phyloP scores from a whole-genome alignment of 2,888 invertebrate genomes.

The Lasioglossum pauxillum region DNA sequence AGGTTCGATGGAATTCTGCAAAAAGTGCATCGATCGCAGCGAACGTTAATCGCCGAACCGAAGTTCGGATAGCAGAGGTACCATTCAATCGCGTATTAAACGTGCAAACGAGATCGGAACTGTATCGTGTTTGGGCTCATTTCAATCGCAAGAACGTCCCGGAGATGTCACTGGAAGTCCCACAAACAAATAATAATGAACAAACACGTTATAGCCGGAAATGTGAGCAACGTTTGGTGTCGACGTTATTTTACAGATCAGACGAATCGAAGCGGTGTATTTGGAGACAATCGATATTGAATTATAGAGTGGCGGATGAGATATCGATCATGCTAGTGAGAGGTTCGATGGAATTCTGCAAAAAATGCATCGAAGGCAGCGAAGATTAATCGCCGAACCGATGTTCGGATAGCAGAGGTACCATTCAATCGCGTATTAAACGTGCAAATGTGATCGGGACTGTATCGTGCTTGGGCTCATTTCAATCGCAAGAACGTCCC shows the following conservation, averaged over 20 bases:
- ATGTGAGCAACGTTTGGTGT: not conserved
- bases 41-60: constrained; percentile 20
- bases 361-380: not conserved
- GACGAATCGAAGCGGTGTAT: no score
- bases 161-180: not conserved
- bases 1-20: not conserved
- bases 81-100: not conserved
- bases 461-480: not conserved
- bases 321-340: not conserved
- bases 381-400: constrained; percentile 20
- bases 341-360: not conserved
- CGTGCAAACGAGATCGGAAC: not conserved
- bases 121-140: not conserved
- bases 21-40: not conserved
- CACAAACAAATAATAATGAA: not conserved
- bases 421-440: not conserved
- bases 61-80: not conserved
- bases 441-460: not conserved
- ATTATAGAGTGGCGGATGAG: not conserved
- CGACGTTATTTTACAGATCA: no score
- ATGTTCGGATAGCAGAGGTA: not conserved
- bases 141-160: not conserved
- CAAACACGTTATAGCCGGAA: not conserved
- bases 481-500: not conserved
- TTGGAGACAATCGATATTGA: not conserved